A percentile compares a stretch with the other conserved stretches of the same genome.
phyloP scores from a whole-genome alignment of 92 coral and sea anemone genomes.

The Galaxea fascicularis region DNA sequence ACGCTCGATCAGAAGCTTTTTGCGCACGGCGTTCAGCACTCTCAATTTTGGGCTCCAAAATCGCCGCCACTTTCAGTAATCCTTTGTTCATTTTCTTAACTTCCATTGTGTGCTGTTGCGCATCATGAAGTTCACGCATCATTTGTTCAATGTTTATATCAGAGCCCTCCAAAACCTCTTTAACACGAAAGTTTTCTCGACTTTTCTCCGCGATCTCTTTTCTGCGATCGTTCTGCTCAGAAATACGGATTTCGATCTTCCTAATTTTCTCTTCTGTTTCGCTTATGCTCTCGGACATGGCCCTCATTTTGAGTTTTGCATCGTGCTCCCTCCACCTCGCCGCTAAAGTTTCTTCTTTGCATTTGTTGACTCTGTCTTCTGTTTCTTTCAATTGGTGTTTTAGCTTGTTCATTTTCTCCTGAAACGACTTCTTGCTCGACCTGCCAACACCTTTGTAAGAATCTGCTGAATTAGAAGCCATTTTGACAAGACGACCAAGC shows the following conservation, averaged over 20 bases:
- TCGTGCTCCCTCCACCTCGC: conserved; percentile 44
- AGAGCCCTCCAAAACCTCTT: conserved; percentile 45
- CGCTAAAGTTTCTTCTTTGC: conserved; percentile 34
- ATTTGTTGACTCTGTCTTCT: conserved; percentile 14
- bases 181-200: conserved; percentile 61
- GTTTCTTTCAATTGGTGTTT: conserved; percentile 33
- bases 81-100: conserved; percentile 38
- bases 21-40: conserved; percentile 26
- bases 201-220: conserved; percentile 56
- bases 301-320: conserved; percentile 37
- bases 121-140: conserved; percentile 42
- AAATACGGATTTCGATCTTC: conserved; percentile 53
- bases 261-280: conserved; percentile 55
- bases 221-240: conserved; percentile 40
- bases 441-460: neutral
- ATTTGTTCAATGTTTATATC: conserved; percentile 33
- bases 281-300: conserved; percentile 43
- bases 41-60: conserved; percentile 44
- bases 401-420: conserved; percentile 40
- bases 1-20: conserved; percentile 37
- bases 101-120: conserved; percentile 33
- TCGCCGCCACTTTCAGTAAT: conserved; percentile 1
- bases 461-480: neutral
- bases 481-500: neutral
- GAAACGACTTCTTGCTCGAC: conserved; percentile 23